Base-by-base conservation (phyloP, 2,797 vertebrate genomes). In the Aldrovandia affinis region DNA sequence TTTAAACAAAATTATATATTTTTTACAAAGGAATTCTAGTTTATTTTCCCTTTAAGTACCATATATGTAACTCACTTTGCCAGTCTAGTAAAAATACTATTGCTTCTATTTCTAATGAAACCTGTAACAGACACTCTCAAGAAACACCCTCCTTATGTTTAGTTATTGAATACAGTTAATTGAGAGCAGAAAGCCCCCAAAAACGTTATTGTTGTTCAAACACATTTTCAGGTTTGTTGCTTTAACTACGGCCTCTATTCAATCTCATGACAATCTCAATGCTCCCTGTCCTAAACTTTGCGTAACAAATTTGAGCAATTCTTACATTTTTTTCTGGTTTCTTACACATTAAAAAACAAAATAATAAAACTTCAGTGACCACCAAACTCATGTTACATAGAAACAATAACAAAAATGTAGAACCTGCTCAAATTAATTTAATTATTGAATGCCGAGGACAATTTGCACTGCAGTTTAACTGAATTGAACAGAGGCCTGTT, bases 61-160 rank as follows among this genome's bases (percentile, higher is more conserved):
- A 82, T 65, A 86, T 86, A 86, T 87, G 85, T 86, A 80, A 77
- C 65, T 65, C 30, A 77, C 82, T 78, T 86, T 80, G 33, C 42
- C 77, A n/a, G 59, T 78, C 47, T 65, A 83, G 65, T 85, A 80
- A 82, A 83, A 89, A 82, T 78, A 81, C 85, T 91, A 87, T 91
- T 94, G 90, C 88, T 87, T 92, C 92, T 91, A 81, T 83, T 92
- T 89, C 81, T 81, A 83, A 59, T 78, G 55, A 85, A 80, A 75
- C 22, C 77, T 44, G 52, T 20, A 52, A n/a, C 81, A 50, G 39
- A 18, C 44, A 36, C 65, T 52, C 61, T 61, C 47, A 87, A 87
- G 83, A 70, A 83, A 55, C 81, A 65, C 18, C 33, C 68, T 39
- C 50, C 33, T 63, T 75, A 79, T 73, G 50, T 50, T 79, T 28